Evolutionary conservation across 2,888 invertebrate species (phyloP).

Genomic region (Eilema caniola): DNA sequence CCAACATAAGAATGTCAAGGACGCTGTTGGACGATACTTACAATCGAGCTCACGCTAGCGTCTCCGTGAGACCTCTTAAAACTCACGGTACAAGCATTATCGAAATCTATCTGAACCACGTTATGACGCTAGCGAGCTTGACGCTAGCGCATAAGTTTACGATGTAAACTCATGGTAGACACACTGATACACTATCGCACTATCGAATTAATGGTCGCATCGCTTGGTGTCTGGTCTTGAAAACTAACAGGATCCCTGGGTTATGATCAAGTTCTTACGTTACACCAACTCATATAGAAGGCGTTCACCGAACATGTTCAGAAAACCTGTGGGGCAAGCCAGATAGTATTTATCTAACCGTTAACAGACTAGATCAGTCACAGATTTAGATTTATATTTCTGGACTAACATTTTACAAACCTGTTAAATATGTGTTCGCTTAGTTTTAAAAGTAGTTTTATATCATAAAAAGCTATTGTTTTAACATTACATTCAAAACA

Average conservation of each 20-base stretch:
- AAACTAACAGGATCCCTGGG: not conserved
- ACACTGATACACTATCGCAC: too few relatives aligned
- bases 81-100: too few relatives aligned
- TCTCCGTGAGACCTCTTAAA: too few relatives aligned
- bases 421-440: not conserved
- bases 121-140: too few relatives aligned
- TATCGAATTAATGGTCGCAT: not conserved
- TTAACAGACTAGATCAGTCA: not conserved
- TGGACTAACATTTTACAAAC: conserved; percentile 4
- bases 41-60: too few relatives aligned
- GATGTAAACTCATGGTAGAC: too few relatives aligned
- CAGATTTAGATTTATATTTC: conserved; percentile 3
- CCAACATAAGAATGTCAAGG: too few relatives aligned
- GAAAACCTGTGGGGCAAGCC: not conserved
- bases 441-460: not conserved
- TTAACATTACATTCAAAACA: too few relatives aligned
- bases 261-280: not conserved
- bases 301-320: not conserved
- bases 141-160: too few relatives aligned
- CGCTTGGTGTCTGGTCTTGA: not conserved
- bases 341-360: not conserved
- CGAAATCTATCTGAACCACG: too few relatives aligned
- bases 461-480: too few relatives aligned
- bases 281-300: conserved; percentile 1
- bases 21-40: too few relatives aligned